Evolutionary conservation across 2,797 vertebrate species (phyloP), one percentile per base, ranked within the genome.

Genomic region (Gallinago stenura): DNA sequence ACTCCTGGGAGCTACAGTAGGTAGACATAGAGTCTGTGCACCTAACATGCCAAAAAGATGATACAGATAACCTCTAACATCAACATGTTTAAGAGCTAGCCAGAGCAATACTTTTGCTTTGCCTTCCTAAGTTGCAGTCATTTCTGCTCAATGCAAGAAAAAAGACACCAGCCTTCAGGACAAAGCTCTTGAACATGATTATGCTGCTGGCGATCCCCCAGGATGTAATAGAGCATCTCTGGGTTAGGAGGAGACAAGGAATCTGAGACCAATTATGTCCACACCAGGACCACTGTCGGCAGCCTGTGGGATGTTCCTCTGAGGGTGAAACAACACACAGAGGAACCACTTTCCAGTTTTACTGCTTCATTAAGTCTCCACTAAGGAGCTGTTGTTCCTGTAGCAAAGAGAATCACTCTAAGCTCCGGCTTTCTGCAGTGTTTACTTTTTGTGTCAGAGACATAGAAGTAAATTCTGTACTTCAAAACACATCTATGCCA

Each of bases 131-230:
- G 4, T 28, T 77, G 30, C 33, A 66, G 26, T 30, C 4, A 2
- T 46, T 92, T 13, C 15, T 69, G 26, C 18, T 93, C 6, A 48
- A 12, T 25, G 20, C n/a, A 65, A 83, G 68, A 50, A 28, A 62
- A 92, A 81, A 86, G 60, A 43, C 25, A n/a, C 2, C 39, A 39
- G 65, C 16, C 82, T 82, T 82, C 71, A 82, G 60, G 28, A 82
- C 39, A 78, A 72, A 69, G 31, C 16, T 78, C 61, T 69, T 70
- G 31, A 79, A 79, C 5, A 8, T 11, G 35, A 60, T 26, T 30
- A 5, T 60, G 46, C 7, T 0, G 1, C 0, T 0, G 21, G 57
- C 2, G 1, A 58, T 83, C 28, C 51, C 25, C 30, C n/a, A 60
- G 79, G 51, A 51, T 56, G 21, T 45, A 70, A 48, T 2, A 9